Conservation (phyloP, 1,140 invertebrate species). For the Drosophila ohnishii region DNA sequence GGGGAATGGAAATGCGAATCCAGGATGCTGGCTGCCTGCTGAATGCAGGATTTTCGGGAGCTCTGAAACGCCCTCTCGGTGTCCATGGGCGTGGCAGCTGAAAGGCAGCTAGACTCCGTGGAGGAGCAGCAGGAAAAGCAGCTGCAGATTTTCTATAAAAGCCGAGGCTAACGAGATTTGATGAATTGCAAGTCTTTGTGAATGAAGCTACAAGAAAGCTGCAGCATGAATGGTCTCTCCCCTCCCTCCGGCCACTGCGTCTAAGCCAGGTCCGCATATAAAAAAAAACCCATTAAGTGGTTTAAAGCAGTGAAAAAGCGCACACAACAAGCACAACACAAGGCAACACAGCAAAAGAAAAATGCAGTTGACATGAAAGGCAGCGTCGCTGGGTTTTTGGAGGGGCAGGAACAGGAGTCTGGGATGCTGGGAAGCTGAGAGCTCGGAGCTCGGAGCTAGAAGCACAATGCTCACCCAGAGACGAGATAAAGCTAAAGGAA, state of each 20-base stretch:
- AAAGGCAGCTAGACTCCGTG: constrained; percentile 28
- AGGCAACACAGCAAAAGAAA: constrained; percentile 60
- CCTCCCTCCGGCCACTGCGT: neutral
- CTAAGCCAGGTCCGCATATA: constrained; percentile 47
- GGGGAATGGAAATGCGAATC: constrained; percentile 8
- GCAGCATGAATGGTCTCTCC: constrained; percentile 56
- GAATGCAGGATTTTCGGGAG: constrained; percentile 4
- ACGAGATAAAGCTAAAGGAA: constrained; percentile 24
- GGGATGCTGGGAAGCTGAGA: neutral
- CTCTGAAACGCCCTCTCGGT: constrained; percentile 21
- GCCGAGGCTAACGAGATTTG: constrained; percentile 77
- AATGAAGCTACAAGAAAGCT: constrained; percentile 69
- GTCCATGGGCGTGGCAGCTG: constrained; percentile 55
- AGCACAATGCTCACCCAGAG: constrained; percentile 34
- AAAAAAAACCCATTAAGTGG: constrained; percentile 62
- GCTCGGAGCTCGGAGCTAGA: neutral
- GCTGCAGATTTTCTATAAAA: constrained; percentile 76
- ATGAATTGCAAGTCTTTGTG: constrained; percentile 79
- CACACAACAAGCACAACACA: constrained; percentile 55
- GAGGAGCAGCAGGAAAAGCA: constrained; percentile 53
- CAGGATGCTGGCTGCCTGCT: neutral
- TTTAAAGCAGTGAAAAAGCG: constrained; percentile 69
- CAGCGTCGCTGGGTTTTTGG: constrained; percentile 13
- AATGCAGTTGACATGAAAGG: constrained; percentile 76
- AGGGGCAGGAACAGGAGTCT: neutral